Evolutionary conservation across 2,797 vertebrate genomes (phyloP).

Genomic region (Clarias platycephalus): DNA sequence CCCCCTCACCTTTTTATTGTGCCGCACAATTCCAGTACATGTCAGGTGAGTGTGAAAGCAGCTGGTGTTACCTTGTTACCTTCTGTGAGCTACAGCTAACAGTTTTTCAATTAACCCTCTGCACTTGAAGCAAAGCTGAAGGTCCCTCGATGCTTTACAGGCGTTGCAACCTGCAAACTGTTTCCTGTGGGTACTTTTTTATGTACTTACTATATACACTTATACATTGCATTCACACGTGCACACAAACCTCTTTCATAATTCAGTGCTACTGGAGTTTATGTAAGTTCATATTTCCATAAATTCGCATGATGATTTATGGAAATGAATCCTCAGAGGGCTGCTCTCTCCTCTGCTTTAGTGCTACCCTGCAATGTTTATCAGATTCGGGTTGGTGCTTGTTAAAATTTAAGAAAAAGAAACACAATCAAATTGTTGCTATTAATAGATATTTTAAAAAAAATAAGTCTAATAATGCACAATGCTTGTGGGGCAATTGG

Average conservation of each 20-base stretch:
- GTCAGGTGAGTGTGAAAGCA: conserved; percentile 36
- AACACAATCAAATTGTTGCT: background rate
- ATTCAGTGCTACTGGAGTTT: background rate
- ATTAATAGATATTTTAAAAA: background rate
- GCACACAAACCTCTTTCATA: background rate
- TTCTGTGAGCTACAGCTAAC: conserved; percentile 51
- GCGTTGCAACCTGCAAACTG: background rate
- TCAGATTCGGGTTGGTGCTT: background rate
- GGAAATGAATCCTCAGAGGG: background rate
- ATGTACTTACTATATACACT: background rate
- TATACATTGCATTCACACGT: background rate
- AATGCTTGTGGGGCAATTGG: background rate
- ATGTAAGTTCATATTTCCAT: conserved; percentile 9
- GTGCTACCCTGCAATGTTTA: too few relatives aligned
- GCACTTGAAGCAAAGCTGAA: conserved; percentile 3
- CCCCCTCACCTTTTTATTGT: conserved; percentile 47
- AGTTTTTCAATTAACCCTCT: conserved; percentile 51
- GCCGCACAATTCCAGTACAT: conserved; percentile 39
- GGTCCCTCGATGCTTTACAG: conserved; percentile 11
- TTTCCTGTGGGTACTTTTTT: background rate
- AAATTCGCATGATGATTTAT: background rate
- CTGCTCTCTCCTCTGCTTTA: background rate
- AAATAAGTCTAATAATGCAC: background rate
- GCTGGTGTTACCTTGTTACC: conserved; percentile 46
- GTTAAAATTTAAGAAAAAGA: background rate